Base-by-base conservation (phyloP, 53 echinoderm and acorn worm genomes). In the Pentamera pediparva region DNA sequence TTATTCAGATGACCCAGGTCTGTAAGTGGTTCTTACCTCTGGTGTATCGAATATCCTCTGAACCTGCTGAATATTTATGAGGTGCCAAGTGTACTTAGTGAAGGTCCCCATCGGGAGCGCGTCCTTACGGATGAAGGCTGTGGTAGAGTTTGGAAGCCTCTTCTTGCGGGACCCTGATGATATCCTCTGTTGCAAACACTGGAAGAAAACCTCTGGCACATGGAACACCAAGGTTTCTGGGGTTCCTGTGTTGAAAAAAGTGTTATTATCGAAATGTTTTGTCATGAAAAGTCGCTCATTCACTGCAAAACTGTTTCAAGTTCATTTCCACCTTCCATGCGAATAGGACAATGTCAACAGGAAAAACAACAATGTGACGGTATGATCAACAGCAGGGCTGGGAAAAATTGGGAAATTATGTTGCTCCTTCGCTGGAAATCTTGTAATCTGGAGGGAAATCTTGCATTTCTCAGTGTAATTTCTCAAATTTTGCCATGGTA, bases 11-110 rank as follows among this genome's bases (percentile, higher is more conserved):
- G 47, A 45, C n/a, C 47, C 12, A 1, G 12, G 9, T 8, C 43
- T 15, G 9, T 15, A 15, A 41, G 43, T 8, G 43, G 15, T 20
- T 45, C 63, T 59, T 70, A 92, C 92, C 70, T 87, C 89, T 3
- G 82, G 55, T 5, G 94, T 93, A 39, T 94, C 94, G 73, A 94
- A 94, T 28, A 94, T 94, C 43, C 84, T 87, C 38, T 94, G 90
- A 36, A 94, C 90, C 48, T 94, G 94, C 4, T 90, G 76, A 5
- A 94, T 85, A 38, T 84, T 94, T 1, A 84, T 90, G 35, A 94
- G 81, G 62, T 94, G 94, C 94, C 94, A 94, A 39, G 90, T 94
- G 77, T 94, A 94, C 82, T 94, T 94, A 32, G 94, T 90, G 82
- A 94, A 94, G 15, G 94, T 94, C 26, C 94, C 94, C 0, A 94